These are phyloP conservation scores for Caranx melampygus DNA, from an alignment of 2,113 vertebrate genomes.

Conservation along the genomic window DNA sequence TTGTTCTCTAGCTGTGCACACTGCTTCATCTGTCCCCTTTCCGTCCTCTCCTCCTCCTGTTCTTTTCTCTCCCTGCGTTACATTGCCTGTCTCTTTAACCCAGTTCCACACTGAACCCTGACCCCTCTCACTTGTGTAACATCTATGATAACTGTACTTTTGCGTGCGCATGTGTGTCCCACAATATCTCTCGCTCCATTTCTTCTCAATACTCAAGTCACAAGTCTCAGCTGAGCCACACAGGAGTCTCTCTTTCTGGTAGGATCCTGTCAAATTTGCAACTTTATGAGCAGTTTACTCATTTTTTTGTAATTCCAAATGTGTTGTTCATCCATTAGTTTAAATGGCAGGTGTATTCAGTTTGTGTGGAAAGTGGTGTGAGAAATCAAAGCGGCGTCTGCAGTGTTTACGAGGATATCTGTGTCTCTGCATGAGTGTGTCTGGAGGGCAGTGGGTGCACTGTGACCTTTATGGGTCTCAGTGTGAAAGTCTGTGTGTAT, in stretches of 20 bases:
- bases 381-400: conserved; percentile 38
- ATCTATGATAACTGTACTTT: conserved; percentile 42
- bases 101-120: conserved; percentile 68
- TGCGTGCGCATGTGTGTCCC: background rate
- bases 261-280: background rate
- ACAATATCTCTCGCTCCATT: conserved; percentile 37
- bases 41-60: conserved; percentile 1
- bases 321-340: background rate
- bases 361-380: conserved; percentile 22
- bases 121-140: conserved; percentile 67
- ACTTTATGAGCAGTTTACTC: background rate
- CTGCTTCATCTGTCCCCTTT: background rate
- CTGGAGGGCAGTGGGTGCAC: conserved; percentile 71
- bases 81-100: conserved; percentile 57
- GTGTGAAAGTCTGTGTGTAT: conserved; percentile 16
- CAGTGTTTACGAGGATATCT: conserved; percentile 44
- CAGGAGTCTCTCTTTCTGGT: background rate
- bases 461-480: conserved; percentile 66
- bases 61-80: conserved; percentile 18
- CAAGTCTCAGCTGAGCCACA: conserved; percentile 21
- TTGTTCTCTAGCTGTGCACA: background rate
- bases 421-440: conserved; percentile 55
- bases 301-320: background rate
- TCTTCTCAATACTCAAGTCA: conserved; percentile 16
- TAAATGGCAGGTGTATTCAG: background rate